Evolutionary conservation across 2,888 invertebrate species (phyloP), one percentile per base, ranked within the genome.

Genomic region (Siphlonurus alternatus): DNA sequence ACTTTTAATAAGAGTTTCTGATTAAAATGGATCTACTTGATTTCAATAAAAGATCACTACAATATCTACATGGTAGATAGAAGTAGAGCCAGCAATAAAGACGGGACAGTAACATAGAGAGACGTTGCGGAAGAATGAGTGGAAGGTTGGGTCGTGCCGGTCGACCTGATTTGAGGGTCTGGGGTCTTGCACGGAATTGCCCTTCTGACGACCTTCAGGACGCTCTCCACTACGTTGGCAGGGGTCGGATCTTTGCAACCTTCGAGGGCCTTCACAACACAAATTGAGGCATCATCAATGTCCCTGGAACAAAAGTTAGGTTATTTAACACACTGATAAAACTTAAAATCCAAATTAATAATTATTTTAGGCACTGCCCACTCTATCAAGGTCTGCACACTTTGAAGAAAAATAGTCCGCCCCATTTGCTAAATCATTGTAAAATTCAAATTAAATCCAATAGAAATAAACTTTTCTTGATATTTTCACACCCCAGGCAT

Each of bases 181-280:
- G 38, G 38, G 5, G 5, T 38, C 38, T 56, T 56, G 56, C 89
- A 89, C 0, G 85, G 84, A 1, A 84, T 84, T 65, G 81, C 82
- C 71, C 83, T 84, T 70, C 81, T 82, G 5, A 89, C 79, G 71
- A 83, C 89, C 67, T 81, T 83, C 71, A 90, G 85, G 64, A 90
- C 78, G 0, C 89, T 83, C 66, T 89, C 88, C 0, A 86, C 82
- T 70, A 91, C 84, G 75, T 91, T 91, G 25, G 84, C 85, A 0
- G 90, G 88, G 0, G 90, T 90, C 3, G 87, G 86, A 61, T 88
- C 85, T 0, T 75, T 72, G 71, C 91, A 91, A 2, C 76, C 77
- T 71, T 87, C 87, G 64, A 88, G 71, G 7, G 80, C 80, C 1
- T 69, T 73, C 38, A 86, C 85, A 0, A 84, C 73, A 70, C 88